Base-by-base conservation (phyloP, 1,140 invertebrate genomes). In the Vanessa tameamea region DNA sequence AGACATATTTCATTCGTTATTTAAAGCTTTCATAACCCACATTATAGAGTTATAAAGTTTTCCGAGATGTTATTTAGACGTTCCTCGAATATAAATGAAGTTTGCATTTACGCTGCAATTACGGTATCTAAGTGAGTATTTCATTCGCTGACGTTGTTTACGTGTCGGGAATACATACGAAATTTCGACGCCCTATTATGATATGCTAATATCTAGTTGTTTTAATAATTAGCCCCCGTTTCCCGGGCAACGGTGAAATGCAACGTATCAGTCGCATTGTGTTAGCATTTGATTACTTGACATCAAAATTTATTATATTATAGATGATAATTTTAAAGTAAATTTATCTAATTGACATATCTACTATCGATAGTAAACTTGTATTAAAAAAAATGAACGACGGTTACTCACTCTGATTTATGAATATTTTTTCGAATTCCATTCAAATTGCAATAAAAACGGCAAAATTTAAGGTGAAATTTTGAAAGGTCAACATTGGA, bases 21-120 rank as follows among this genome's bases (percentile, higher is more conserved):
- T 43, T 43, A 9, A 43, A 43, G 37, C 37, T 43, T 43, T 43
- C 37, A 43, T 43, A 43, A 9, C 7, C 37, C 7, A 43, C 37
- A 43, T 43, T 43, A 43, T 43, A 43, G 37, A 43, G 37, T 43
- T 43, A 43, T 50, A 5, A 50, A 50, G 15, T 15, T 50, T 50
- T 53, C 15, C 50, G 50, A 53, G 50, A 53, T 31, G 61, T 47
- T 43, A 43, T 31, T 9, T 12, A 15, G 61, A 64, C 61, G 37
- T 13, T 16, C 8, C n/a, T 64, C 61, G 20, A 79, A 81, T 83
- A 81, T 71, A 73, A 76, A 82, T 82, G 76, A 83, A 78, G 64
- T 77, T 78, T 78, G 78, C 80, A 78, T 43, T 43, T 79, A 81
- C 76, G 69, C 73, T 78, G 82, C 80, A 83, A 82, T 83, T 81